Conservation (phyloP, 2,113 vertebrate genomes). For the Corythaixoides concolor region DNA sequence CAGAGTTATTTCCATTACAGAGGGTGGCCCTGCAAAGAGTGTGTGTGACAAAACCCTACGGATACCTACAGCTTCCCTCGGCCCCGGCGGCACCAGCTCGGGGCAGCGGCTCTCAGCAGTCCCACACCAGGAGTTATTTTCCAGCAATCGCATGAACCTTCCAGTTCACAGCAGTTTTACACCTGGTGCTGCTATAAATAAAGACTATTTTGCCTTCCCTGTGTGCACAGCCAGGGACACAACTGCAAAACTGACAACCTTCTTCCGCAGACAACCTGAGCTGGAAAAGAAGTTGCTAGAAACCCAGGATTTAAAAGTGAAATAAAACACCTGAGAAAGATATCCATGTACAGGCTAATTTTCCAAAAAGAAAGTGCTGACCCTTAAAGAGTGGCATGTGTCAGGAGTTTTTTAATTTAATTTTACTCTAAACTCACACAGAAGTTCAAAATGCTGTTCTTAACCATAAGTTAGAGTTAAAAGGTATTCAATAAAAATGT, state of each 20-base stretch:
- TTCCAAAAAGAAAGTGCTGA: neutral
- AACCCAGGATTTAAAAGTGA: neutral
- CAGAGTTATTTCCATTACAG: neutral
- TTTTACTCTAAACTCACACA: neutral
- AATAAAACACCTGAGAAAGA: neutral
- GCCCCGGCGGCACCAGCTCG: rapidly evolving
- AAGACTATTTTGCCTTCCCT: neutral
- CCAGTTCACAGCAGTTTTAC: neutral
- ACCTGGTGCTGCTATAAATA: neutral
- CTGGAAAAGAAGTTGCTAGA: neutral
- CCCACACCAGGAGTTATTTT: too few relatives aligned
- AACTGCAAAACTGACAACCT: neutral
- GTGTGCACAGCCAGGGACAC: neutral
- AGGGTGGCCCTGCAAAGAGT: neutral
- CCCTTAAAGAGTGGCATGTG: neutral
- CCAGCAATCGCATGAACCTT: neutral
- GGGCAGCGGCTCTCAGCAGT: neutral
- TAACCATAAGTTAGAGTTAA: neutral
- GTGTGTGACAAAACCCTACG: rapidly evolving
- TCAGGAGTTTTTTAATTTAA: neutral
- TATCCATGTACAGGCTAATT: neutral
- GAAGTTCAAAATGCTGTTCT: neutral
- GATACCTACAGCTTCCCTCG: rapidly evolving
- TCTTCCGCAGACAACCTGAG: neutral
- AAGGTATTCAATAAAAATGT: neutral